Evolutionary conservation across 2,888 invertebrate genomes (phyloP), one percentile per base, ranked within the genome.

Genomic region (Synergus gifuensis): DNA sequence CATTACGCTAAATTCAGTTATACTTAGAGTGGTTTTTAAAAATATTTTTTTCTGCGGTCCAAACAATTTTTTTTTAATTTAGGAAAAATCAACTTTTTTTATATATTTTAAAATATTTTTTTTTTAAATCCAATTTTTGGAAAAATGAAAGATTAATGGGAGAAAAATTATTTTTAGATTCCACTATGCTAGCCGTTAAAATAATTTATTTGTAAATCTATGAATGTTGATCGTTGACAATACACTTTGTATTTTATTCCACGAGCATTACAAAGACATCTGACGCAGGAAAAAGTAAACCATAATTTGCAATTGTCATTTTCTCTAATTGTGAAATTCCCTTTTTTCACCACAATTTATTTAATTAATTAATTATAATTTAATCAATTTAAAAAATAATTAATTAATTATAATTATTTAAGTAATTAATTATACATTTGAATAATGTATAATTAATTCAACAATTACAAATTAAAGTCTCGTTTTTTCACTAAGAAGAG

Each of bases 161-260:
- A 49, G 4, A 4, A 36, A n/a, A 54, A 36, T 11, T 73, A 36
- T 54, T 73, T 73, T 73, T 54, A 36, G 9, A 49, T 9, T 49
- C 49, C 54, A 73, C 69, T 36, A 49, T 36, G 36, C 36, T 73
- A 69, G 14, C 46, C 16, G 54, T 73, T 73, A 36, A 73, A 49
- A 54, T 67, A 46, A 22, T 79, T 82, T 77, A 82, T 82, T 80
- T 80, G 58, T 77, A 81, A 46, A 78, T 81, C 78, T 76, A 79
- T 79, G 40, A 79, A 79, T 78, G 76, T 82, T 81, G 76, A 79
- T 62, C 69, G 76, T 78, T 78, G 76, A 76, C 69, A 76, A 80
- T 76, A 67, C 69, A 66, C 22, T 16, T 3, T 54, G 69, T 73
- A 73, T 40, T 73, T 73, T 54, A 73, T 28, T 73, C 54, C 36